Conservation (phyloP, 2,113 vertebrate genomes). For the Hemibates koningsi region DNA sequence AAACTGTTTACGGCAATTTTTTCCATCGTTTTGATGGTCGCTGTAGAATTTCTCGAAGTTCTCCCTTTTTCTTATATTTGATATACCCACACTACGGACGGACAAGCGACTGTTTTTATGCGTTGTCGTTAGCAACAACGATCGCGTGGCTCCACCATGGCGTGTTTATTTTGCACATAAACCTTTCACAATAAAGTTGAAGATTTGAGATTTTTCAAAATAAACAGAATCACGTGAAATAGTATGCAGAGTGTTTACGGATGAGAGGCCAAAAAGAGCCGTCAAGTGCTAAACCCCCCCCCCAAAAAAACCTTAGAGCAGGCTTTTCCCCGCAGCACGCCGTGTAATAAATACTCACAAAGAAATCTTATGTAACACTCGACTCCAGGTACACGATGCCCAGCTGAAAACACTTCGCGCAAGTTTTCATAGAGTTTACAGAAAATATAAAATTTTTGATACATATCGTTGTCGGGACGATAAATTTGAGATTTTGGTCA, state of each 20-base stretch:
- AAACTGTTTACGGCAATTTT: neutral
- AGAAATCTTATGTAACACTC: neutral
- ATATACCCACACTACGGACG: neutral
- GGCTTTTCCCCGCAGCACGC: neutral
- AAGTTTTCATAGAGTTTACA: neutral
- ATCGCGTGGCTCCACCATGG: neutral
- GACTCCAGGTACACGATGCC: neutral
- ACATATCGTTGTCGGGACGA: neutral
- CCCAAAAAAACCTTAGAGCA: neutral
- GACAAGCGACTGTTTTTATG: neutral
- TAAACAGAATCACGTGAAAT: neutral
- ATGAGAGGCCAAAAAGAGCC: neutral
- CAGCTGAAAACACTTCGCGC: neutral
- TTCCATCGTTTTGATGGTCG: neutral
- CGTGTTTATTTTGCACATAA: neutral
- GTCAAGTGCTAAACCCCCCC: accelerated
- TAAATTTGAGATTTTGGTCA: neutral
- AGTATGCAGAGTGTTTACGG: neutral
- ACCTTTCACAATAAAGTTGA: neutral
- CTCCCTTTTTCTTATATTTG: neutral
- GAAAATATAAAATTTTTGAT: neutral
- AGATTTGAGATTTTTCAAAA: neutral
- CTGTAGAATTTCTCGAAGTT: neutral
- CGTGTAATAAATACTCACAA: neutral
- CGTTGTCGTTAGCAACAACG: neutral